Conservation (phyloP, 2,113 vertebrate species). For the Oryctolagus cuniculus region DNA sequence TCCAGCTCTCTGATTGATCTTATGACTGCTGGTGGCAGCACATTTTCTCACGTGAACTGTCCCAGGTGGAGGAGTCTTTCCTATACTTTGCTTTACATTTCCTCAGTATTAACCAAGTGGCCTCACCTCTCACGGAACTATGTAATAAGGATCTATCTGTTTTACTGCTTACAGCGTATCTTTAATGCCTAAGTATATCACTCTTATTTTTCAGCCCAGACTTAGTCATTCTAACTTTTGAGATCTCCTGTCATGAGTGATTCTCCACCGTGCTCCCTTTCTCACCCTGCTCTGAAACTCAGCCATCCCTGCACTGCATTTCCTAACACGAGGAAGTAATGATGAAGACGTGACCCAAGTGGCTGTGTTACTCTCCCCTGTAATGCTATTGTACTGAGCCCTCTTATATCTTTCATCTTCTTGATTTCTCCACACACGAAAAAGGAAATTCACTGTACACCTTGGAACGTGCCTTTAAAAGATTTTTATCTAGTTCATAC, state of each 20-base stretch:
- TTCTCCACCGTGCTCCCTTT: neutral
- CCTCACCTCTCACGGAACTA: constrained; percentile 40
- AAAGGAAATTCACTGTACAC: neutral
- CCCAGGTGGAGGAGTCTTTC: constrained; percentile 68
- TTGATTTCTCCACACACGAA: neutral
- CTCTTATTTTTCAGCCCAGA: constrained; percentile 45
- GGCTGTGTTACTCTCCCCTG: neutral
- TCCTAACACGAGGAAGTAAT: constrained; percentile 14
- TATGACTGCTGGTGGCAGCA: constrained; percentile 34
- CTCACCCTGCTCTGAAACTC: neutral
- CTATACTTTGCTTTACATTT: constrained; percentile 69
- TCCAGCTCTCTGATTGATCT: constrained; percentile 73
- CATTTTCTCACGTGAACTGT: constrained; percentile 70
- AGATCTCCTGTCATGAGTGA: neutral
- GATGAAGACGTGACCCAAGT: neutral
- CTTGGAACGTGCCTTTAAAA: neutral
- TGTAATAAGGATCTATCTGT: constrained; percentile 51
- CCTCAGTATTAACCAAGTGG: neutral
- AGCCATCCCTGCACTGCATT: neutral
- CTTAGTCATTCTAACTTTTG: constrained; percentile 68
- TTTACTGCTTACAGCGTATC: constrained; percentile 41
- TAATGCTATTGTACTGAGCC: neutral
- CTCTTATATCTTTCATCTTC: neutral
- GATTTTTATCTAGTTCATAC: neutral
- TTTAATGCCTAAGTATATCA: constrained; percentile 66